Base-by-base conservation (phyloP, 2,888 invertebrate genomes). In the Capitulum mitella region DNA sequence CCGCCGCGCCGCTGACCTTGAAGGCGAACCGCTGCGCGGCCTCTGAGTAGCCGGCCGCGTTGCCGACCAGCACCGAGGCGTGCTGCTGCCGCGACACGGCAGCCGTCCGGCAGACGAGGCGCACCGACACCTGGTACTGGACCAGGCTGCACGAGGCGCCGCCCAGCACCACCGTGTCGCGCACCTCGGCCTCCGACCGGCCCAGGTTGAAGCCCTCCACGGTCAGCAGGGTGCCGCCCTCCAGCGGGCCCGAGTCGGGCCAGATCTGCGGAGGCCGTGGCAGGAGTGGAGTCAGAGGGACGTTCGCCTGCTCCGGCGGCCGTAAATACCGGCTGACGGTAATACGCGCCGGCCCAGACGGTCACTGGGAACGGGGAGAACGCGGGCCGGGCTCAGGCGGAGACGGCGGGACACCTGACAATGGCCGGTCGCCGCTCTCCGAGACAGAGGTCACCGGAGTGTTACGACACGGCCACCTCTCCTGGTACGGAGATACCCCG, bases 171-270 rank as follows among this genome's bases (percentile, higher is more conserved):
- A 97, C 93, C 88, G 95, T 95, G 58, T 94, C 95, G 81, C 91
- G 90, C 0, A 98, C 95, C 87, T 98, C 98, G 84, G 93, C 93
- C 83, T 94, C 92, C 83, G 93, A 92, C 81, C 97, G 89, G 0
- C 98, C 98, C 78, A 99, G 89, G 88, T 99, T 98, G 84, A 95
- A 95, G 16, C 98, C 98, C 87, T 95, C 95, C 83, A 99, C 97
- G 22, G 96, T 97, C 0, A 99, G 92, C 80, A 95, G 87, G 1
- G 98, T 98, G 3, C 98, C 98, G 58, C 98, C 98, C 87, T 97
- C 97, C 81, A 96, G 91, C 5, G 98, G 98, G 0, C 98, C 98
- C 85, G 95, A 96, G 80, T 96, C 87, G 3, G 98, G 98, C 85
- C 93, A 93, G 81, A 98, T 96, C 91, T 91, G 84, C 51, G 85